These are phyloP conservation scores for Mormyrus hasselquistii DNA, from an alignment of 2,797 vertebrate genomes.

Conservation along the genomic window DNA sequence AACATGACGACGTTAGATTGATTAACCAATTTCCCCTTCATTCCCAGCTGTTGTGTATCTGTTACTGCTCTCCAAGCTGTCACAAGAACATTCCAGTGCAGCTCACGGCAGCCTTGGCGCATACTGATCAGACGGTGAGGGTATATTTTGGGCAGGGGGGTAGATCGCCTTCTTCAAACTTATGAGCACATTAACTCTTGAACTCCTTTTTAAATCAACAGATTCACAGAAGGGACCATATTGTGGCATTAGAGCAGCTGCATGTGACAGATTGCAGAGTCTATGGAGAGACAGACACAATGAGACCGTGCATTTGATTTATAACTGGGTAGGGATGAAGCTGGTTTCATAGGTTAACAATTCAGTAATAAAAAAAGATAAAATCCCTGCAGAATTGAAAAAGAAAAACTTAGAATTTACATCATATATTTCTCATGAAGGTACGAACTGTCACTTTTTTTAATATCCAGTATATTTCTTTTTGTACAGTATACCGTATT, in stretches of 20 bases:
- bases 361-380: slow-evolving; percentile 64
- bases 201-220: slow-evolving; percentile 46
- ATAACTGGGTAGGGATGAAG: slow-evolving; percentile 40
- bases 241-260: slow-evolving; percentile 29
- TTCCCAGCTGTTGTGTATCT: slow-evolving; percentile 17
- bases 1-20: background rate
- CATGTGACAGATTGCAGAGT: background rate
- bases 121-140: background rate
- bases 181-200: slow-evolving; percentile 45
- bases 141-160: slow-evolving; percentile 9
- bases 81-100: slow-evolving; percentile 44
- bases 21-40: background rate
- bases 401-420: slow-evolving; percentile 49
- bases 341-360: slow-evolving; percentile 59
- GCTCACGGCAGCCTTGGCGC: slow-evolving; percentile 33
- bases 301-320: slow-evolving; percentile 44
- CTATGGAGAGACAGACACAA: slow-evolving; percentile 28
- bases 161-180: slow-evolving; percentile 32
- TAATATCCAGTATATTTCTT: background rate
- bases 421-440: slow-evolving; percentile 36
- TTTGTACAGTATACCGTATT: background rate
- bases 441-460: slow-evolving; percentile 1
- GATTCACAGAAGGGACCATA: slow-evolving; percentile 39
- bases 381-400: slow-evolving; percentile 40
- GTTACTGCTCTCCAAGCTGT: slow-evolving; percentile 33